Evolutionary conservation across 2,888 invertebrate species (phyloP).

Genomic region (Crocallis elinguaria): DNA sequence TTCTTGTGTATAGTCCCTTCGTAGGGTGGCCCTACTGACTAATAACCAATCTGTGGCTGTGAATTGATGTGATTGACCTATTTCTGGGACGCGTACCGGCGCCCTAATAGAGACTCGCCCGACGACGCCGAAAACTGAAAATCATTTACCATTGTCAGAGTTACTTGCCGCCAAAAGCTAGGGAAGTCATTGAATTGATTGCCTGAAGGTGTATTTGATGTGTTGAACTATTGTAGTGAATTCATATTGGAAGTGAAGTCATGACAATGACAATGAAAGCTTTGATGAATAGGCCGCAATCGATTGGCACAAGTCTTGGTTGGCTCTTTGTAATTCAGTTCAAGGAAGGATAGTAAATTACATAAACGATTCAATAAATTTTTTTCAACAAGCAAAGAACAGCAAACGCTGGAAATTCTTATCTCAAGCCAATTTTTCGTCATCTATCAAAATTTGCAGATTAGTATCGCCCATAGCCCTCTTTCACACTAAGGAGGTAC

Average conservation of each 20-base stretch:
- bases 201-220: conserved; percentile 24
- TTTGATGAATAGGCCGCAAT: too few relatives aligned
- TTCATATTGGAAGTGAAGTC: not conserved
- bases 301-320: too few relatives aligned
- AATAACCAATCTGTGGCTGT: conserved; percentile 28
- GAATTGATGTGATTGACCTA: conserved; percentile 56
- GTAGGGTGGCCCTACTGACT: conserved; percentile 4
- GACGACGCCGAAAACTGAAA: conserved; percentile 20
- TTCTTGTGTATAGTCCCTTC: not conserved
- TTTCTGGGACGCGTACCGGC: conserved; percentile 37
- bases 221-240: not conserved
- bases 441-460: too few relatives aligned
- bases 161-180: conserved; percentile 6
- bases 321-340: too few relatives aligned
- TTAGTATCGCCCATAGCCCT: too few relatives aligned
- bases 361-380: too few relatives aligned
- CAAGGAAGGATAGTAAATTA: too few relatives aligned
- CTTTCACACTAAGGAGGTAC: too few relatives aligned
- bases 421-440: too few relatives aligned
- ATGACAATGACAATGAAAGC: too few relatives aligned
- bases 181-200: conserved; percentile 30
- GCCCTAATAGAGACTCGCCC: conserved; percentile 31
- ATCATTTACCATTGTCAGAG: conserved; percentile 1
- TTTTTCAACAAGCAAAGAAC: too few relatives aligned
- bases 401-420: too few relatives aligned